phyloP scores from a whole-genome alignment of 2,888 invertebrate genomes.

The Melinopterus prodromus region DNA sequence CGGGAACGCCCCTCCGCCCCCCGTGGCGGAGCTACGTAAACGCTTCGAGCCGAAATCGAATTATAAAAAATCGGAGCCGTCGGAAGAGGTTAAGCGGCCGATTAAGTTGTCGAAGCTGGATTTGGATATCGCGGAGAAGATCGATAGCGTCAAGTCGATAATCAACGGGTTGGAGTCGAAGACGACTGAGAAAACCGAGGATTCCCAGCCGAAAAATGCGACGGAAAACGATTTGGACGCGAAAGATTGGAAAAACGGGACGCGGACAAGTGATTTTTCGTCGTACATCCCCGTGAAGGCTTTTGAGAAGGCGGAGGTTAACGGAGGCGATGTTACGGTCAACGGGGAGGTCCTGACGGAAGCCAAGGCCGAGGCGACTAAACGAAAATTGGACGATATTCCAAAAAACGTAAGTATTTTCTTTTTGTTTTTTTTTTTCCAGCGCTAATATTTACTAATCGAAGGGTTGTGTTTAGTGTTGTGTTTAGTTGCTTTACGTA shows the following conservation, averaged over 20 bases:
- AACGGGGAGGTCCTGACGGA: constrained; percentile 5
- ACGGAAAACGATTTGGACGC: not conserved
- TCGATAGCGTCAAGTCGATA: not conserved
- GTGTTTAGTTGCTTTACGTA: not conserved
- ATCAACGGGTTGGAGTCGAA: not conserved
- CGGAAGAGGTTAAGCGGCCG: constrained; percentile 37
- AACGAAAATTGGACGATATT: constrained; percentile 28
- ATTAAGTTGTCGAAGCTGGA: constrained; percentile 41
- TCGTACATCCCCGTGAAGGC: constrained; percentile 65
- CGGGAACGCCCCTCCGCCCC: constrained; percentile 59
- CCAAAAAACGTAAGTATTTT: constrained; percentile 20
- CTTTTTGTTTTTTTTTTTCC: not conserved
- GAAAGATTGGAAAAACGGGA: constrained; percentile 13
- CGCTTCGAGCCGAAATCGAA: constrained; percentile 63
- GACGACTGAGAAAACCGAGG: constrained; percentile 8
- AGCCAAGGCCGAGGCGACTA: constrained; percentile 9
- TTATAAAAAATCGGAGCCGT: constrained; percentile 40
- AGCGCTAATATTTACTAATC: not conserved
- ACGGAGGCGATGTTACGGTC: constrained; percentile 27
- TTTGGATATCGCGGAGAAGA: not conserved
- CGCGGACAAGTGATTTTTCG: constrained; percentile 64
- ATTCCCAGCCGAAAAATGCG: not conserved
- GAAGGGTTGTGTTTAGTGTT: not conserved
- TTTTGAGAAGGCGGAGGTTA: constrained; percentile 60
- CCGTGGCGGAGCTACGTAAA: constrained; percentile 68